Evolutionary conservation across 2,888 invertebrate species (phyloP).

Genomic region (Macrophya alboannulata): DNA sequence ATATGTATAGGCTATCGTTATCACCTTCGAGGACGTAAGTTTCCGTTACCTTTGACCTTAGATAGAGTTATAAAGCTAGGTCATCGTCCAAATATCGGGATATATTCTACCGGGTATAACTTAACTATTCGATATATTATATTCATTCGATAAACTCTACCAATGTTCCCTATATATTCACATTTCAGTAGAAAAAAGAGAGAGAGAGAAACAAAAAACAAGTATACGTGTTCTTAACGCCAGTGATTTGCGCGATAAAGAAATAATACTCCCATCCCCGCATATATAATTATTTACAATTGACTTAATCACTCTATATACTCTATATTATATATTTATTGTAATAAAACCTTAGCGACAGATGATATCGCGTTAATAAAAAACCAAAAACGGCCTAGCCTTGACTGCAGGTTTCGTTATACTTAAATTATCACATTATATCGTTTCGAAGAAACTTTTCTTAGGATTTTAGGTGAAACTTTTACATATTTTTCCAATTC

Average conservation of each 20-base stretch:
- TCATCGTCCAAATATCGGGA: conserved; percentile 7
- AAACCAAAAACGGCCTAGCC: background rate
- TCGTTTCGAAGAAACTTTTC: conserved; percentile 48
- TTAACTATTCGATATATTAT: background rate
- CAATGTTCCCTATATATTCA: background rate
- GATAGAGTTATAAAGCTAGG: background rate
- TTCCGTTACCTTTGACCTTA: conserved; percentile 8
- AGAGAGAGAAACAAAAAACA: background rate
- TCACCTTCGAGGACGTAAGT: background rate
- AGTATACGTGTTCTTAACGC: background rate
- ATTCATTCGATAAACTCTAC: background rate
- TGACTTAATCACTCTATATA: background rate
- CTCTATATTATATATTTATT: conserved; percentile 20
- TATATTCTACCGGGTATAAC: background rate
- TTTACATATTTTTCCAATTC: conserved; percentile 27
- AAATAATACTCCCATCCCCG: background rate
- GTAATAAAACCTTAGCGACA: background rate
- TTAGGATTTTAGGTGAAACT: conserved; percentile 21
- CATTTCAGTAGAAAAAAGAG: background rate
- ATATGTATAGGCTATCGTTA: conserved; percentile 6
- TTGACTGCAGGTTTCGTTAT: conserved; percentile 35
- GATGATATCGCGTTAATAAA: background rate
- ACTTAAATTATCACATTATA: conserved; percentile 48
- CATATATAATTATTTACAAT: conserved; percentile 39
- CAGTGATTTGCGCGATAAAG: background rate